Evolutionary conservation across 2,797 vertebrate genomes (phyloP), one percentile per base, ranked within the genome.

Genomic region (Rhinatrema bivittatum): DNA sequence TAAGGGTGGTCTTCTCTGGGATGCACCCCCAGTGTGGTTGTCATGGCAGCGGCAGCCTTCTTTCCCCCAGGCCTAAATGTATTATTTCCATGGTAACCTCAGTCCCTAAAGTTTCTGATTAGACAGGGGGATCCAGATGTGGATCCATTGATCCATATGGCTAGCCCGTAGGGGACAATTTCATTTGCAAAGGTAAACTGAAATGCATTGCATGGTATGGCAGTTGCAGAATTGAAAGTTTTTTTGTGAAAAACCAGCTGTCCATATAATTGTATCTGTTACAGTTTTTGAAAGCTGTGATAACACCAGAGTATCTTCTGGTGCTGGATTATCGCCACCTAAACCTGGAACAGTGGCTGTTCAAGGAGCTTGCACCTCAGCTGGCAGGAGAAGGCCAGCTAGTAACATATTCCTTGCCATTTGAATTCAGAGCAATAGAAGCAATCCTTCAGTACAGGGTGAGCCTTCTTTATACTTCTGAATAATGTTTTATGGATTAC

Each of bases 381-480:
- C 62, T 99, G n/a, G 72, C 91, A 7, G 90, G 84, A 20, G 90
- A 93, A 36, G 87, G 87, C 11, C 82, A 86, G 1, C 74, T 91
- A 8, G 85, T 86, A 50, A 93, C 90, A 0, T 85, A 88, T 60
- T 76, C 89, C 3, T 68, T 98, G 61, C 95, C 95, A 6, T 99
- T 99, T 44, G 96, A 99, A 69, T 99, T 99, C 70, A 84, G 89
- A 78, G 95, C 93, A 16, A 81, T 97, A 45, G 96, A 99, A 72
- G 93, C 89, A 41, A 88, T 98, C 56, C 76, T 99, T 39, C 96
- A 97, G 20, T 89, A 97, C 54, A 73, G 87, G 88, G 96, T 97
- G 51, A 86, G 81, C 22, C 11, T 34, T 3, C n/a, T n/a, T n/a
- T n/a, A n/a, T n/a, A n/a, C n/a, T n/a, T n/a, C n/a, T n/a, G n/a